Percentiles rank a stretch among this genome's conserved stretches.
phyloP scores from a whole-genome alignment of 2,888 invertebrate genomes.

The Synergus laeviventris region DNA sequence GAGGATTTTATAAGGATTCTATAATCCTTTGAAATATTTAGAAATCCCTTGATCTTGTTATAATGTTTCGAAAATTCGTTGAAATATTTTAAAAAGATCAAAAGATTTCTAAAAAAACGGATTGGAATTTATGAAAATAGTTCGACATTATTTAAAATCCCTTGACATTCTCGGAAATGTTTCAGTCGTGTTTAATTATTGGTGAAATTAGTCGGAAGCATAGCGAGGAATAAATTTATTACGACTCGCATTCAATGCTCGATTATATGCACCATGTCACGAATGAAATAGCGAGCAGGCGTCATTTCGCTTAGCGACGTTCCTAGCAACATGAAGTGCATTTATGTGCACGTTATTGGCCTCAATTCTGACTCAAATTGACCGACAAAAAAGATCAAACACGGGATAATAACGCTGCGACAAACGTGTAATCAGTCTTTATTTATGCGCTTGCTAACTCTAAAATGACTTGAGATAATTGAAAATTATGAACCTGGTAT shows the following conservation, averaged over 20 bases:
- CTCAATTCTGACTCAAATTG: conserved; percentile 3
- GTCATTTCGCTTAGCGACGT: conserved; percentile 34
- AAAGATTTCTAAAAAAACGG: too few relatives aligned
- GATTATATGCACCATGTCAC: conserved; percentile 44
- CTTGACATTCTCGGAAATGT: background rate
- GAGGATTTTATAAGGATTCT: too few relatives aligned
- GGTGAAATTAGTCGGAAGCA: background rate
- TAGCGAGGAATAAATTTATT: conserved; percentile 45
- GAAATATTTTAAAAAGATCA: too few relatives aligned
- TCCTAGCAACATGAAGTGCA: conserved; percentile 28
- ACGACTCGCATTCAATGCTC: conserved; percentile 44
- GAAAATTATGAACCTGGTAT: background rate
- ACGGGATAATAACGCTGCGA: background rate
- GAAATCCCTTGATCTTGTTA: too few relatives aligned
- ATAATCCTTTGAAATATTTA: too few relatives aligned
- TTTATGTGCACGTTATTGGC: conserved; percentile 27
- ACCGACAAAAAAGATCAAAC: conserved; percentile 13
- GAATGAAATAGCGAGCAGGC: conserved; percentile 48
- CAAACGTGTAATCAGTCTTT: conserved; percentile 24
- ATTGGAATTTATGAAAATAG: too few relatives aligned
- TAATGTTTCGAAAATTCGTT: too few relatives aligned
- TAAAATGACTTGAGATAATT: background rate
- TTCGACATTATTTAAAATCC: background rate
- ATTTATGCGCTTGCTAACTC: background rate
- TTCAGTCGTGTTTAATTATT: conserved; percentile 26